phyloP scores from a whole-genome alignment of 2,888 invertebrate genomes.

The Morpho achilles region DNA sequence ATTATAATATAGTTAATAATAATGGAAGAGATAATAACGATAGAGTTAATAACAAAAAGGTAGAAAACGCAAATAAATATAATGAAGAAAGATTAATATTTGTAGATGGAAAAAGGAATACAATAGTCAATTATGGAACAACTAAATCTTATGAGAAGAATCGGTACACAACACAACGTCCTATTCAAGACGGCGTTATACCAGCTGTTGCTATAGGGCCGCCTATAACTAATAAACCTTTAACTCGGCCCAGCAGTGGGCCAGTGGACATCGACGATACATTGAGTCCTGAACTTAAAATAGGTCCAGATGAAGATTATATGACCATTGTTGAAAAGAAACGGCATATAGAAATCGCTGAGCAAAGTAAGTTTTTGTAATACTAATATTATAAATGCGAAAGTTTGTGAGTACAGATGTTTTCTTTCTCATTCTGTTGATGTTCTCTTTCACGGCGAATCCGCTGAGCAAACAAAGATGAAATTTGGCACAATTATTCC shows the following conservation, averaged over 20 bases:
- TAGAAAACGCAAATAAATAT: background rate
- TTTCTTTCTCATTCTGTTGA: no score
- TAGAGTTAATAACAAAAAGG: constrained; percentile 3
- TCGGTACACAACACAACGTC: constrained; percentile 35
- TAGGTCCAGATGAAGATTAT: constrained; percentile 55
- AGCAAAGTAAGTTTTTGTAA: constrained; percentile 49
- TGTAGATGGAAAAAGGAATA: constrained; percentile 18
- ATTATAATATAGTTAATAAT: constrained; percentile 13
- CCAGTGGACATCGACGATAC: constrained; percentile 25
- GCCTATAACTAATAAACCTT: constrained; percentile 56
- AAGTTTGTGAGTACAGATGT: no score
- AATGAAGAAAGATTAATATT: constrained; percentile 11
- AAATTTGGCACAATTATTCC: no score
- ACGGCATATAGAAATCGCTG: constrained; percentile 49
- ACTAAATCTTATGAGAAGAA: constrained; percentile 26
- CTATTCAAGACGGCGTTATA: constrained; percentile 49
- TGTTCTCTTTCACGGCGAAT: no score
- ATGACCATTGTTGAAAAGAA: constrained; percentile 53
- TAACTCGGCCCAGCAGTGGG: constrained; percentile 28
- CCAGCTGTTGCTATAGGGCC: constrained; percentile 49
- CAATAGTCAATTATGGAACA: constrained; percentile 21
- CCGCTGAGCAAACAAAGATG: no score
- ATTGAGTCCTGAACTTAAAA: constrained; percentile 40
- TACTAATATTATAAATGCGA: no score
- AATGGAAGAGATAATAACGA: constrained; percentile 13